A percentile compares a stretch with the other conserved stretches of the same genome.
Conservation (phyloP, 2,888 invertebrate species). For the Quadroppia sp. region DNA sequence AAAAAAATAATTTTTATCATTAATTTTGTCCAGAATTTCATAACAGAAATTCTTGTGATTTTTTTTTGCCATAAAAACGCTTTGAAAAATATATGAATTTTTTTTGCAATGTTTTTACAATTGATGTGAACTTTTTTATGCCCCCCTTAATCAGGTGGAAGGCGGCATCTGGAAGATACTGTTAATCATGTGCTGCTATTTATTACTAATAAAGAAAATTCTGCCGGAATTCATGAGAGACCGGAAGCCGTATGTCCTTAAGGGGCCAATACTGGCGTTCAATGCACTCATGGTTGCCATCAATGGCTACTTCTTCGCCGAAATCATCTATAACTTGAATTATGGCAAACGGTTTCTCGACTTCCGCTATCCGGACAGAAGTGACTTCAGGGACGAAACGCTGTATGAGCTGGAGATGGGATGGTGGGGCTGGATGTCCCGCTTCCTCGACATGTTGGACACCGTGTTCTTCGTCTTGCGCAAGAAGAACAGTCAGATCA, state of each 20-base stretch:
- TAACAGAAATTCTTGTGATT: too few relatives aligned
- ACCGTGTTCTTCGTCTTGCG: conserved; percentile 40
- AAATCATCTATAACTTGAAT: conserved; percentile 23
- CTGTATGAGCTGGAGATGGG: conserved; percentile 31
- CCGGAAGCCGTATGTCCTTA: conserved; percentile 35
- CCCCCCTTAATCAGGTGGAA: too few relatives aligned
- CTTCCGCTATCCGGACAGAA: conserved; percentile 40
- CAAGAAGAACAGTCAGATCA: conserved; percentile 41
- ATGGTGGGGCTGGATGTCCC: conserved; percentile 36
- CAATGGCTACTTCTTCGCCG: conserved; percentile 38
- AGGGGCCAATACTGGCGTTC: conserved; percentile 37
- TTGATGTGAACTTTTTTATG: too few relatives aligned
- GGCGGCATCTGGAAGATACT: conserved; percentile 10
- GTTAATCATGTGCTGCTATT: conserved; percentile 19
- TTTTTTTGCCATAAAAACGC: too few relatives aligned
- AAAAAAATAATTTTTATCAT: too few relatives aligned
- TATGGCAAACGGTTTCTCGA: conserved; percentile 38
- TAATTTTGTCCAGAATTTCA: too few relatives aligned
- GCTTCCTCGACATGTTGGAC: conserved; percentile 40
- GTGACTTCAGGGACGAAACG: conserved; percentile 9
- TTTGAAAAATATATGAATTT: too few relatives aligned
- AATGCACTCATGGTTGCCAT: conserved; percentile 38
- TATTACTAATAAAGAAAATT: conserved; percentile 38
- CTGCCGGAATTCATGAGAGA: conserved; percentile 39
- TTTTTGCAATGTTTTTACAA: too few relatives aligned